Evolutionary conservation across 1,140 invertebrate species (phyloP), one percentile per base, ranked within the genome.

Genomic region (Leptinotarsa undecemlineata): DNA sequence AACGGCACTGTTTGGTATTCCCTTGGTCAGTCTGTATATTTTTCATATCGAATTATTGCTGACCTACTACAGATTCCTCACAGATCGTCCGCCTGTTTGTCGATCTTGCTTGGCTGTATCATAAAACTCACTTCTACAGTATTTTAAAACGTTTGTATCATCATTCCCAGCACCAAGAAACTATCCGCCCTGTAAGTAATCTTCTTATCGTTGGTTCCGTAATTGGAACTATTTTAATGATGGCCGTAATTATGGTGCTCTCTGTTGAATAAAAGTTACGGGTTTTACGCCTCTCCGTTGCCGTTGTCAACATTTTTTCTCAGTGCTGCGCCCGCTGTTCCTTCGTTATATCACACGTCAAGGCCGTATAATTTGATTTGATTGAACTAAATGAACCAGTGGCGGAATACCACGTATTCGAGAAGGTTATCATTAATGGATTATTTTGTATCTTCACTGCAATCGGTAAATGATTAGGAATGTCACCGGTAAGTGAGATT

Each of bases 141-240:
- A 42, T 42, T 42, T 2, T 42, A 11, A 42, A 33, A 42, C 8
- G 8, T 42, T 42, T 42, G 3, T 42, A 42, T 42, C 33, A 42
- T 42, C 33, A 11, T 42, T 1, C 11, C 8, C 1, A 42, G 33
- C 1, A 42, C 33, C 11, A 42, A 42, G 8, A 11, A 42, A 42
- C 33, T 42, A 42, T 42, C 33, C 33, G 8, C 8, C 8, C 33
- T 42, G 33, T 42, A 42, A 42, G 33, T 42, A 42, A 11, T 57
- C 51, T 57, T 57, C 14, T 8, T 17, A 57, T 57, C 15, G 3
- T 19, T 57, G 15, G n/a, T 15, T 57, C 15, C 51, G 51, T 57
- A 57, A 57, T 57, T 57, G 51, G 51, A n/a, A 57, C n/a, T 57
- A 57, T 57, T 57, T 57, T 57, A 57, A 57, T 57, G 51, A 57